Evolutionary conservation across 2,113 vertebrate genomes (phyloP), one percentile per base, ranked within the genome.

Genomic region (Istiophorus platypterus): DNA sequence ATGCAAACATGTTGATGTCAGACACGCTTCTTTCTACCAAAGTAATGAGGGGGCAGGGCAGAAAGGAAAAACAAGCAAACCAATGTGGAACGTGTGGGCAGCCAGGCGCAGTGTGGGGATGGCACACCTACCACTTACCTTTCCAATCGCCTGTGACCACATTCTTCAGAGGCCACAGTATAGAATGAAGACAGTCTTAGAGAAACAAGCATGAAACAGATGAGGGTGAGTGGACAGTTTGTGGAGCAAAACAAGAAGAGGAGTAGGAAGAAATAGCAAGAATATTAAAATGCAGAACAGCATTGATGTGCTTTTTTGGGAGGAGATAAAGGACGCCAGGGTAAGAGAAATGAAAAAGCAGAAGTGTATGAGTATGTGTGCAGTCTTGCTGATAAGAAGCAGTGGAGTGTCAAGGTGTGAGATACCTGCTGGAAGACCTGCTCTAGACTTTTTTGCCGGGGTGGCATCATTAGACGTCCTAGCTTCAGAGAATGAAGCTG

Each of bases 401-500:
- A 20, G 34, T 92, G 91, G 27, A 78, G 61, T 7, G 12, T 7
- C 2, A 0, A 8, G 2, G 54, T 26, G 22, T 47, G 18, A 14
- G 5, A 75, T 95, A 99, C 98, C 97, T 90, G 95, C 94, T 41
- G 96, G 96, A 72, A 95, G 76, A 41, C 96, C 86, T 34, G 96
- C 93, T 82, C 98, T 97, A 54, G 94, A 91, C 80, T 96, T 98
- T 93, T 97, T 98, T 8, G 96, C 95, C 5, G 97, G 96, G 66
- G 96, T 95, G 71, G 94, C 92, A 0, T 96, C 96, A 17, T 95
- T 96, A 14, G 85, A 49, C 0, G 94, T 72, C 78, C 88, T 96
- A 71, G 95, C 93, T 85, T 99, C 98, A 0, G 97, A 99, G 93
- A 99, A 99, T 45, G 98, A 99, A 1, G 98, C 96, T 0, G 98